phyloP scores from a whole-genome alignment of 1,140 invertebrate genomes.

The Caenorhabditis remanei region DNA sequence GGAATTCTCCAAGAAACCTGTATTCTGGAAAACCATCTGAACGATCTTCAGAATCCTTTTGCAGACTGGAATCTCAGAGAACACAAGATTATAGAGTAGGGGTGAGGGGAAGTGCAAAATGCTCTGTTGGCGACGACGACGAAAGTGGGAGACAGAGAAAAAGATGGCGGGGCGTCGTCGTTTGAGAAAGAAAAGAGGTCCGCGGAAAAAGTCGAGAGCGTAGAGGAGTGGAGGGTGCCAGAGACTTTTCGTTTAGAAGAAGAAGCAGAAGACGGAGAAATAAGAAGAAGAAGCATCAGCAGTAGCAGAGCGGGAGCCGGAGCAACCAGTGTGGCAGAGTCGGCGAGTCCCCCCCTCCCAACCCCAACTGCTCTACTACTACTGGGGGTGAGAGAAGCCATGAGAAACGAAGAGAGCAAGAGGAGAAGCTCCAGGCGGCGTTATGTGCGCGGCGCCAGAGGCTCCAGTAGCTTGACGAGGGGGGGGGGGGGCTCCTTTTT shows the following conservation, averaged over 20 bases:
- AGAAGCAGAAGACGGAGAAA: not conserved
- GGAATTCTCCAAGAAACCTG: no score
- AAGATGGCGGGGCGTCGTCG: not conserved
- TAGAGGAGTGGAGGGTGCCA: not conserved
- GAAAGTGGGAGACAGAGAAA: not conserved
- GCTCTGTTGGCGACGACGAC: not conserved
- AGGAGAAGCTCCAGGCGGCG: constrained; percentile 3
- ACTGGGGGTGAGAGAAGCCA: not conserved
- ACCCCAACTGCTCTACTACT: constrained; percentile 20
- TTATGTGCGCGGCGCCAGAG: constrained; percentile 14
- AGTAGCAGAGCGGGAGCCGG: not conserved
- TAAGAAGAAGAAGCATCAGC: not conserved
- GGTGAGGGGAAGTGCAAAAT: constrained; percentile 25
- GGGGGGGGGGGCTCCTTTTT: not conserved
- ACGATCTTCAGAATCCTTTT: no score
- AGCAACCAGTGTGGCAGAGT: constrained; percentile 39
- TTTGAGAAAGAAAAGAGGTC: constrained; percentile 20
- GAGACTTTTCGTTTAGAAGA: constrained; percentile 31
- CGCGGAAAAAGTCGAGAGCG: not conserved
- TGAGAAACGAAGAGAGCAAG: not conserved
- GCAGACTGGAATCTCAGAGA: not conserved
- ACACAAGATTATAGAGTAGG: not conserved
- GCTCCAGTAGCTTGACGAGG: no score
- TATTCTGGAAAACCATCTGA: no score
- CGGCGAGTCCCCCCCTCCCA: not conserved